Percentiles rank a stretch among this genome's conserved stretches.
These are phyloP conservation scores for Salarias fasciatus DNA, from an alignment of 2,797 vertebrate genomes.

Conservation along the genomic window DNA sequence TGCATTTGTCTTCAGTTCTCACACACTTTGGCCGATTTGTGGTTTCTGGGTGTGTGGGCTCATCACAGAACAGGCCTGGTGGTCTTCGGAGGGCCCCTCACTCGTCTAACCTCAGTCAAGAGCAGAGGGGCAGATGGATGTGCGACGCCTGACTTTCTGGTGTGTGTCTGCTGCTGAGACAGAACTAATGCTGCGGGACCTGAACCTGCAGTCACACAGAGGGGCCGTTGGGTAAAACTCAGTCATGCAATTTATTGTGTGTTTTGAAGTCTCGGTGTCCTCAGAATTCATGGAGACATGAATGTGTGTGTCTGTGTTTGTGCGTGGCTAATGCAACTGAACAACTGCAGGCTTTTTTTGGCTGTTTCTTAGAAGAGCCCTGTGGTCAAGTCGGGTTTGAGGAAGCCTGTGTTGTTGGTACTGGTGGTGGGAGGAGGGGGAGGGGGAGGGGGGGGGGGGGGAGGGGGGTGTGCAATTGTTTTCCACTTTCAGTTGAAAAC, in stretches of 20 bases:
- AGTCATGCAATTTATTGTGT: no score
- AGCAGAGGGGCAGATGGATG: slow-evolving; percentile 26
- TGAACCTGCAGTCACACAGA: no score
- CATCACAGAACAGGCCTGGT: slow-evolving; percentile 37
- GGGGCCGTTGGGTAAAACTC: no score
- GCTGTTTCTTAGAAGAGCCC: slow-evolving; percentile 24
- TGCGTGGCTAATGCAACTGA: slow-evolving; percentile 23
- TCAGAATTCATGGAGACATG: no score
- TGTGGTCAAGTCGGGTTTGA: slow-evolving; percentile 70
- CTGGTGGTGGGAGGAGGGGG: background rate
- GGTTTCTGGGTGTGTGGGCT: slow-evolving; percentile 74
- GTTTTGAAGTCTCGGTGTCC: no score
- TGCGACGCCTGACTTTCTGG: background rate
- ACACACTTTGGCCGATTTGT: slow-evolving; percentile 62
- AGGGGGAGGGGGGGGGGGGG: background rate
- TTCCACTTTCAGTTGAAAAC: slow-evolving; percentile 64
- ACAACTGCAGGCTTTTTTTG: slow-evolving; percentile 29
- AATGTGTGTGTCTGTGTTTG: no score
- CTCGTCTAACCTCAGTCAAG: slow-evolving; percentile 63
- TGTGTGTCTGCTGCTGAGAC: background rate
- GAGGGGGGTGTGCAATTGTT: slow-evolving; percentile 17
- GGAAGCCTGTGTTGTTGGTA: slow-evolving; percentile 13
- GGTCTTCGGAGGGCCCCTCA: slow-evolving; percentile 67
- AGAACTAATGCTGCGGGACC: no score
- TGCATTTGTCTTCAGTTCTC: slow-evolving; percentile 43